These are phyloP conservation scores for Hemiscyllium ocellatum DNA, from an alignment of 2,113 vertebrate genomes.

Conservation along the genomic window DNA sequence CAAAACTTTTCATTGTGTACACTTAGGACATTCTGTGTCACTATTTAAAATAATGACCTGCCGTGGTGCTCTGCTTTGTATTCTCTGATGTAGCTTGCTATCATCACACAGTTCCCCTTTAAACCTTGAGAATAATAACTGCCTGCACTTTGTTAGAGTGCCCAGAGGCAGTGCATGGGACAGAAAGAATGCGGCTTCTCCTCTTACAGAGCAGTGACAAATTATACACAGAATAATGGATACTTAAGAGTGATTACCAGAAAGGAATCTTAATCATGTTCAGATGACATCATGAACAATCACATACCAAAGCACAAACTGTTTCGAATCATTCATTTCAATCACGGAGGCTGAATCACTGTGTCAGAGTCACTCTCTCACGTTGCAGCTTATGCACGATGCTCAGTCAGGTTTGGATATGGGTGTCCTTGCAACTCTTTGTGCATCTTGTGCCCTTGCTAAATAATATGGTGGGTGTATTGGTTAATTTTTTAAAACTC, in stretches of 20 bases:
- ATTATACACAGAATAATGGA: not conserved
- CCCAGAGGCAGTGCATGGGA: not conserved
- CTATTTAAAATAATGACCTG: not conserved
- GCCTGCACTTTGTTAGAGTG: not conserved
- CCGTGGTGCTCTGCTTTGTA: not conserved
- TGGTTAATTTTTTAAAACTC: not conserved
- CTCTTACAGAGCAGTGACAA: not conserved
- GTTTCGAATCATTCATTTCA: not conserved
- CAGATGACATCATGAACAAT: not conserved
- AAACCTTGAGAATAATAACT: not conserved
- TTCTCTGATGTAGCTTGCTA: not conserved
- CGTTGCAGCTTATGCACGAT: not conserved
- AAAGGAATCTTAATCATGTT: slow-evolving; percentile 19
- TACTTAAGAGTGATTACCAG: not conserved
- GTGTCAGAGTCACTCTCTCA: not conserved
- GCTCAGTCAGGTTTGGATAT: not conserved
- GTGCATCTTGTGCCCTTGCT: not conserved
- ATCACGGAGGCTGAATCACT: not conserved
- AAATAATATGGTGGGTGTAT: not conserved
- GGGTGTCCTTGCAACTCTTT: not conserved
- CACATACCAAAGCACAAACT: not conserved
- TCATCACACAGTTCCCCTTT: not conserved
- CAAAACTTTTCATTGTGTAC: not conserved
- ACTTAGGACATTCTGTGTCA: not conserved
- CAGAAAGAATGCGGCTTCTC: not conserved